These are phyloP conservation scores for Pangasius sanitwongsei DNA, from an alignment of 2,797 vertebrate species.

Conservation along the genomic window DNA sequence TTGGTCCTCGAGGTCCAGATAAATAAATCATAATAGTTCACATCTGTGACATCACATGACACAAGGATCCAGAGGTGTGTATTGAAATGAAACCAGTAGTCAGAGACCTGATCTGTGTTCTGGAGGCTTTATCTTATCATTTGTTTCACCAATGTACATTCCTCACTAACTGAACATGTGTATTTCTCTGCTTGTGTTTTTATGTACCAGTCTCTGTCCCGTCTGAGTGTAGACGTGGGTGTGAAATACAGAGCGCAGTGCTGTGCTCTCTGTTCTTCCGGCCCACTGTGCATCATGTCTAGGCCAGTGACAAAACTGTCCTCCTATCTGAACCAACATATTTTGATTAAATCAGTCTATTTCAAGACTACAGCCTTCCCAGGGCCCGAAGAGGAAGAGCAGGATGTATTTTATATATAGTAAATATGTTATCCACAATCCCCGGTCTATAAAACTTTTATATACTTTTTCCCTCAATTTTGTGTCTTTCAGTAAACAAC, in stretches of 20 bases:
- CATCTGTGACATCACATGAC: background rate
- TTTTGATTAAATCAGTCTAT: slow-evolving; percentile 6
- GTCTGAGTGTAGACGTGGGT: slow-evolving; percentile 11
- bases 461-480: background rate
- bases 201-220: background rate
- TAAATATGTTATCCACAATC: background rate
- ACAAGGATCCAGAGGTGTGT: background rate
- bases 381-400: slow-evolving; percentile 3
- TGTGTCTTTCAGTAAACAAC: background rate
- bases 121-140: no score
- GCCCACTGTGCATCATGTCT: background rate
- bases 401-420: background rate
- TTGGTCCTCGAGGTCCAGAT: background rate
- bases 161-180: background rate
- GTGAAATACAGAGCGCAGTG: background rate
- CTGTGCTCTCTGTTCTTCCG: slow-evolving; percentile 7
- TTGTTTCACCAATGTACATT: background rate
- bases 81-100: background rate
- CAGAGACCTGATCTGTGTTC: background rate
- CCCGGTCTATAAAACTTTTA: slow-evolving; percentile 1
- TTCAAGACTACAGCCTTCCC: background rate
- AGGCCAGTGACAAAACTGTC: slow-evolving; percentile 17
- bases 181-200: background rate
- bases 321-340: slow-evolving; percentile 17
- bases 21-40: background rate